Percentiles rank a stretch among this genome's conserved stretches.
phyloP scores from a whole-genome alignment of 2,888 invertebrate species.

The Meteorus colon region DNA sequence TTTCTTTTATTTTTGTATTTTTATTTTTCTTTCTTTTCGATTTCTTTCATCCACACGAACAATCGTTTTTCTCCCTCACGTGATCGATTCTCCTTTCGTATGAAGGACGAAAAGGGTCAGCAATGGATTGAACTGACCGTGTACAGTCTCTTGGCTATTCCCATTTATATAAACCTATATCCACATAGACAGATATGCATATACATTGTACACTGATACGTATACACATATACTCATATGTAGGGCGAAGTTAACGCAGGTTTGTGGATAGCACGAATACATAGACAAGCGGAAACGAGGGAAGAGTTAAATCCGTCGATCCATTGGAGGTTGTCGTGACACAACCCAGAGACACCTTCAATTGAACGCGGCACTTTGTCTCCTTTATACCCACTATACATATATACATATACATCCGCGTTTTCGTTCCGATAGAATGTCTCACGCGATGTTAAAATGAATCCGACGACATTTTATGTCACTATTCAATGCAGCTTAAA shows the following conservation, averaged over 20 bases:
- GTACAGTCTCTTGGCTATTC: constrained; percentile 22
- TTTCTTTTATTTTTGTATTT: constrained; percentile 3
- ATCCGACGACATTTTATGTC: constrained; percentile 6
- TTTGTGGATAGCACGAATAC: constrained; percentile 13
- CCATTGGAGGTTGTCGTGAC: constrained; percentile 22
- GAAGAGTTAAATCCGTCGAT: constrained; percentile 32
- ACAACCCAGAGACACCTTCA: constrained; percentile 28
- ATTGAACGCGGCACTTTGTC: constrained; percentile 22
- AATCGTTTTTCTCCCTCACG: constrained; percentile 18
- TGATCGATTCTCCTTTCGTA: constrained; percentile 13
- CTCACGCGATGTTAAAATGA: constrained; percentile 4
- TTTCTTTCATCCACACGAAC: not conserved
- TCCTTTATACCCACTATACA: not conserved
- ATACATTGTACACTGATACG: not conserved
- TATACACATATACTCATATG: not conserved
- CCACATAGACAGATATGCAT: not conserved
- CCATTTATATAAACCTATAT: constrained; percentile 1
- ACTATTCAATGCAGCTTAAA: not conserved
- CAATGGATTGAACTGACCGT: constrained; percentile 31
- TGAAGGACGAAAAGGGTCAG: constrained; percentile 35
- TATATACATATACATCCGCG: not conserved
- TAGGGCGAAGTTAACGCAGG: constrained; percentile 18
- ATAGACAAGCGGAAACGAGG: constrained; percentile 14
- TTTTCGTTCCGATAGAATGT: constrained; percentile 3
- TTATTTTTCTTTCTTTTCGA: not conserved